Evolutionary conservation across 2,888 invertebrate genomes (phyloP).

Genomic region (Rhagonycha fulva): DNA sequence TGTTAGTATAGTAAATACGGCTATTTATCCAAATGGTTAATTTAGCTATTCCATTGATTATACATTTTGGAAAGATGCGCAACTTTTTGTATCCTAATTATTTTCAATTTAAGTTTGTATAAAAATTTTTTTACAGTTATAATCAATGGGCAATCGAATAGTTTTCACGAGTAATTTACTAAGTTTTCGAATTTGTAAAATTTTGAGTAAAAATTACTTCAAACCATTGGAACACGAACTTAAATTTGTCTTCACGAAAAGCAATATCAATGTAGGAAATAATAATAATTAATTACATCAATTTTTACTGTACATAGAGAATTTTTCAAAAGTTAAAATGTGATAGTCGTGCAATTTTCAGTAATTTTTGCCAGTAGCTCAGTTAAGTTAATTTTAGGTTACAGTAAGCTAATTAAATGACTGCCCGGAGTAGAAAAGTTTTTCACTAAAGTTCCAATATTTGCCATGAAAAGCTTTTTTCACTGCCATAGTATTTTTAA

Average conservation of each 20-base stretch:
- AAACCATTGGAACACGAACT: not conserved
- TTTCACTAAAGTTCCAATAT: not conserved
- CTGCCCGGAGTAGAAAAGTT: not conserved
- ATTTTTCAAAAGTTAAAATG: constrained; percentile 23
- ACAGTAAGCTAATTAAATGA: not conserved
- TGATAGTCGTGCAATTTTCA: constrained; percentile 34
- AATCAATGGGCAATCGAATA: not conserved
- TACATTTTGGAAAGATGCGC: not conserved
- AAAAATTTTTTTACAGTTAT: not conserved
- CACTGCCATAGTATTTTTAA: not conserved
- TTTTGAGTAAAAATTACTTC: not conserved
- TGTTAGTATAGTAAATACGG: constrained; percentile 25
- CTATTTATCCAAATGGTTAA: constrained; percentile 39
- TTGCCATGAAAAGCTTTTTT: not conserved
- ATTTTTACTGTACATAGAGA: constrained; percentile 10
- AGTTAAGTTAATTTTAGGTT: not conserved
- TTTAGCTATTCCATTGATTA: constrained; percentile 1
- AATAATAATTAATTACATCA: not conserved
- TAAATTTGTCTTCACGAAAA: not conserved
- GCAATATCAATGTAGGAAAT: not conserved
- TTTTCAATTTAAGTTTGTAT: too few species aligned
- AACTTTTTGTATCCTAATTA: not conserved
- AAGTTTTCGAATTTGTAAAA: not conserved
- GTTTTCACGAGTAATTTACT: not conserved
- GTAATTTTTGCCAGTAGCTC: not conserved